A percentile compares a stretch with the other conserved stretches of the same genome.
Conservation (phyloP, 1,140 invertebrate genomes). For the Bombus fervidus region DNA sequence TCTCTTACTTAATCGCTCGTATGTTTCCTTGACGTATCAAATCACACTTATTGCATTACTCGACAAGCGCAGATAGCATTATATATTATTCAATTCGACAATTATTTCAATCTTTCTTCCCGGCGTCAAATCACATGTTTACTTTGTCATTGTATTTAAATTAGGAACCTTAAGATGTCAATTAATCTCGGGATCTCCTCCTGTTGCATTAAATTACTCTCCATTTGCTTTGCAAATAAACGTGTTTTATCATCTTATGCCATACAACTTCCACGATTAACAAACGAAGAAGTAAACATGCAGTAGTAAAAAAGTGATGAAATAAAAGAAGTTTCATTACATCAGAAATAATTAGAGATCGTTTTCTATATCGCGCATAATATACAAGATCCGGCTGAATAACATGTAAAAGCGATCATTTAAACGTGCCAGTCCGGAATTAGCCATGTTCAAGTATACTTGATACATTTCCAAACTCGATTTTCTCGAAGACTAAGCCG, state of each 20-base stretch:
- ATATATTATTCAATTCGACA: background rate
- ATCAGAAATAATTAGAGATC: too few species aligned
- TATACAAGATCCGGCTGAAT: too few species aligned
- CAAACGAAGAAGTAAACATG: background rate
- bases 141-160: background rate
- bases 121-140: background rate
- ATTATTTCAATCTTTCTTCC: background rate
- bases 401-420: too few species aligned
- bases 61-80: background rate
- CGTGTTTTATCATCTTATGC: background rate
- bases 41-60: background rate
- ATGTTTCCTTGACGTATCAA: background rate
- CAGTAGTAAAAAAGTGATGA: background rate
- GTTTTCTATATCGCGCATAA: too few species aligned
- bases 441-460: too few species aligned
- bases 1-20: background rate
- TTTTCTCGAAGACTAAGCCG: too few species aligned
- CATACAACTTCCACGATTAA: background rate
- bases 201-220: background rate
- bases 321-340: background rate
- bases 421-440: too few species aligned
- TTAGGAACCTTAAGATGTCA: background rate
- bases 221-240: slow-evolving; percentile 3
- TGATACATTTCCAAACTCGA: too few species aligned
- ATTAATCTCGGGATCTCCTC: background rate